Conservation (phyloP, 35 echinoderm and acorn worm species). For the Patiria miniata region DNA sequence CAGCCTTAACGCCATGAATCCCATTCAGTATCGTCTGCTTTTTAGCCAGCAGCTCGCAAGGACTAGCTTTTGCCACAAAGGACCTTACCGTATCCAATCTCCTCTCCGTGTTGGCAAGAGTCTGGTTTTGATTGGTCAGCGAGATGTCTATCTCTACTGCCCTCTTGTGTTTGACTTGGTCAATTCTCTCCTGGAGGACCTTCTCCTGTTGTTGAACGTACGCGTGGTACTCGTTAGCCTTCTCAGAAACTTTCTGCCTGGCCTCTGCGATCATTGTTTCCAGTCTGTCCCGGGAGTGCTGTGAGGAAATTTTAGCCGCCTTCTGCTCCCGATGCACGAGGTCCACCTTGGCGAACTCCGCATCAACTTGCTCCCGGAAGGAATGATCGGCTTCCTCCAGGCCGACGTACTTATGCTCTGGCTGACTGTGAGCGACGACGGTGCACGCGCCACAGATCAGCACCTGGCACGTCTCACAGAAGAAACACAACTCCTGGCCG, state of each 20-base stretch:
- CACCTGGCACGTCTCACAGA: conserved; percentile 2
- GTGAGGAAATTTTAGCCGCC: neutral
- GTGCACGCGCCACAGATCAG: neutral
- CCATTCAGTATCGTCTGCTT: neutral
- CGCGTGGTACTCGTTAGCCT: neutral
- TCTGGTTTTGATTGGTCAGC: neutral
- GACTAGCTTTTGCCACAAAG: neutral
- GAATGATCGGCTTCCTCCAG: neutral
- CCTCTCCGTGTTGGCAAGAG: neutral
- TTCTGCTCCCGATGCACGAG: neutral
- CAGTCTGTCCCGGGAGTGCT: neutral
- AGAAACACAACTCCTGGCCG: neutral
- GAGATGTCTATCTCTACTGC: neutral
- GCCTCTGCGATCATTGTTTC: neutral
- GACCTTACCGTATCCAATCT: neutral
- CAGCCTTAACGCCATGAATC: neutral
- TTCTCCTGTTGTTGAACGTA: conserved; percentile 6
- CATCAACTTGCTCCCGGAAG: neutral
- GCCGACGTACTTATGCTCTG: neutral
- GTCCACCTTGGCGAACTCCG: neutral
- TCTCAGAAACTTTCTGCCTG: neutral
- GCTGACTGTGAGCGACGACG: neutral
- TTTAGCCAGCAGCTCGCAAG: neutral
- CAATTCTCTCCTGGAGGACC: neutral
- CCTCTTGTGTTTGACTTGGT: neutral